Conservation (phyloP, 2,113 vertebrate species). For the Lycaon pictus region DNA sequence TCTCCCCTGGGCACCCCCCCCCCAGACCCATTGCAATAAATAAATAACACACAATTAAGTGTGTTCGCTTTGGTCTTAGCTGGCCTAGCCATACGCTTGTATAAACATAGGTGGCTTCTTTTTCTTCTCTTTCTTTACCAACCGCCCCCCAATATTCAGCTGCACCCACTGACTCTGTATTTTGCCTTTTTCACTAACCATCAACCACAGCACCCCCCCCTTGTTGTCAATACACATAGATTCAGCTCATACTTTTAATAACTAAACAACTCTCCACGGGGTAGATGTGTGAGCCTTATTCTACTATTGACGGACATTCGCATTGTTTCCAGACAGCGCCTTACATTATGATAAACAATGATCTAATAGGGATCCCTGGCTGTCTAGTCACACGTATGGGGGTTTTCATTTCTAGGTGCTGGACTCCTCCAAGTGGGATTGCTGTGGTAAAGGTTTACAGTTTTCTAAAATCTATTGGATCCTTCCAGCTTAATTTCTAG, state of each 20-base stretch:
- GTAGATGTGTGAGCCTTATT: slow-evolving; percentile 42
- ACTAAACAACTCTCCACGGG: slow-evolving; percentile 42
- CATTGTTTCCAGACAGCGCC: background rate
- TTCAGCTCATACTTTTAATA: slow-evolving; percentile 60
- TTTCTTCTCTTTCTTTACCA: background rate
- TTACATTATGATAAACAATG: slow-evolving; percentile 63
- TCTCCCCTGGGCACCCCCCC: background rate
- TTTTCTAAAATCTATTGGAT: slow-evolving; percentile 64
- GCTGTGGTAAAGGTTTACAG: slow-evolving; percentile 12
- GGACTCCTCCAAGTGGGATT: slow-evolving; percentile 23
- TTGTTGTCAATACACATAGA: slow-evolving; percentile 55
- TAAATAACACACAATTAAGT: slow-evolving; percentile 8
- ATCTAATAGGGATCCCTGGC: slow-evolving; percentile 56
- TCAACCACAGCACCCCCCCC: background rate
- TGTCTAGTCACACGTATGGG: background rate
- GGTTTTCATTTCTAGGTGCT: background rate
- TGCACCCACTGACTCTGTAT: background rate
- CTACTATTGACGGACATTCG: background rate
- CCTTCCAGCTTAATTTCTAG: slow-evolving; percentile 64
- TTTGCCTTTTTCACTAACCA: slow-evolving; percentile 11
- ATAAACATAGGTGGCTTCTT: background rate
- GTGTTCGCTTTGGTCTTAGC: background rate
- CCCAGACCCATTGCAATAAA: background rate
- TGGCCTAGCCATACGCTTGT: background rate
- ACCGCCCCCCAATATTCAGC: background rate